A percentile compares a stretch with the other conserved stretches of the same genome.
These are phyloP conservation scores for Antitype chi DNA, from an alignment of 2,888 invertebrate genomes.

Conservation along the genomic window DNA sequence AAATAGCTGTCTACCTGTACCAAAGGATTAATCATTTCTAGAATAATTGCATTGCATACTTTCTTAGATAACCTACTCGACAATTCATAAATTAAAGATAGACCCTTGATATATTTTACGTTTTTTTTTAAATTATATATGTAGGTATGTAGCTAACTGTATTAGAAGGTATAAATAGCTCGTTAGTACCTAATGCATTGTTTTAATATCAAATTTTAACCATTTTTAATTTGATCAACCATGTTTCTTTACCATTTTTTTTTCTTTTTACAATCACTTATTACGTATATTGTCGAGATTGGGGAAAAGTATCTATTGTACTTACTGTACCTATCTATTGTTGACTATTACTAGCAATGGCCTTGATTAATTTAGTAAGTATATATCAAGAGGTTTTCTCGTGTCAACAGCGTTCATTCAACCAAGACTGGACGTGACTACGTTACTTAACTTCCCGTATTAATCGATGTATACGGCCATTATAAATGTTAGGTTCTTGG, in stretches of 20 bases:
- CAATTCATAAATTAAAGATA: background rate
- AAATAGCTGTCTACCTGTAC: background rate
- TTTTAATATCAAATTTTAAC: background rate
- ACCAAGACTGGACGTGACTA: slow-evolving; percentile 43
- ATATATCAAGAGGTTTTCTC: background rate
- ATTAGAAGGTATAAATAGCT: background rate
- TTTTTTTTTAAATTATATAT: background rate
- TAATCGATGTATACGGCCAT: background rate
- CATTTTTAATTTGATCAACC: background rate
- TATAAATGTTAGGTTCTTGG: slow-evolving; percentile 1
- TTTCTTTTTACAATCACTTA: background rate
- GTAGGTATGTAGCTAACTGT: background rate
- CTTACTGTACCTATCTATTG: background rate
- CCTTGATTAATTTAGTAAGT: slow-evolving; percentile 22
- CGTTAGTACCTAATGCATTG: background rate
- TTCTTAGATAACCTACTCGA: background rate
- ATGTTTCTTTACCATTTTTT: background rate
- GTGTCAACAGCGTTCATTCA: slow-evolving; percentile 46
- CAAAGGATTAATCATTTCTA: background rate
- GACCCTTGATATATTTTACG: background rate
- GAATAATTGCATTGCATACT: background rate
- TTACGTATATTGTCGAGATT: background rate
- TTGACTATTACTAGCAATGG: background rate
- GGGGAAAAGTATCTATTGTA: slow-evolving; percentile 10
- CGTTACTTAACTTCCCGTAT: slow-evolving; percentile 28